Conservation (phyloP, 2,888 invertebrate genomes). For the Mesopsocus fuscifrons region DNA sequence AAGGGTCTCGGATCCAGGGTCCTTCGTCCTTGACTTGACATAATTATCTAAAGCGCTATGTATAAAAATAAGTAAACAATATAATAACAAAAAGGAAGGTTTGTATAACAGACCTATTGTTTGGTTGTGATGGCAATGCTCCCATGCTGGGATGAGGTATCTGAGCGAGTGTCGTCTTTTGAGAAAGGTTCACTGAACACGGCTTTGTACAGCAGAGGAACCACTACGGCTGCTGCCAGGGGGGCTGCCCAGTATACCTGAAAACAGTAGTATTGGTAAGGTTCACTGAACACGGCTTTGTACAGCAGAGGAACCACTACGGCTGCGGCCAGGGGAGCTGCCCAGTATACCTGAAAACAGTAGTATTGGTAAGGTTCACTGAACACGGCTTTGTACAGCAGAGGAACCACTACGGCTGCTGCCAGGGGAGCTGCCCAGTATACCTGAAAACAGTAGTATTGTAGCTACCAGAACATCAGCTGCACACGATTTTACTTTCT, state of each 20-base stretch:
- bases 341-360: conserved; percentile 39
- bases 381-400: not conserved
- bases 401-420: conserved; percentile 23
- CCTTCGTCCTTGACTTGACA: no score
- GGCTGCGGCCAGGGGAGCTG: conserved; percentile 34
- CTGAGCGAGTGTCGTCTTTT: no score
- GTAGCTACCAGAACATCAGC: no score
- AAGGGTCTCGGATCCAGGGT: no score
- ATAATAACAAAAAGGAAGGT: no score
- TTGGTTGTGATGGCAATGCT: no score
- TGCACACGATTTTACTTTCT: no score
- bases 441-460: no score
- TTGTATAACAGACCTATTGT: no score
- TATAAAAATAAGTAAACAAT: no score
- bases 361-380: conserved; percentile 8
- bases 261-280: conserved; percentile 14
- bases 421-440: conserved; percentile 46
- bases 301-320: conserved; percentile 27
- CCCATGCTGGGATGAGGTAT: no score
- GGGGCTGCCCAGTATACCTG: conserved; percentile 52
- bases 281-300: conserved; percentile 18
- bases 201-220: conserved; percentile 27
- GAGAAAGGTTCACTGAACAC: conserved; percentile 17
- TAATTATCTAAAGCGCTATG: no score
- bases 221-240: conserved; percentile 24